These are phyloP conservation scores for Proisotoma minuta DNA, from an alignment of 2,888 invertebrate species.

Conservation along the genomic window DNA sequence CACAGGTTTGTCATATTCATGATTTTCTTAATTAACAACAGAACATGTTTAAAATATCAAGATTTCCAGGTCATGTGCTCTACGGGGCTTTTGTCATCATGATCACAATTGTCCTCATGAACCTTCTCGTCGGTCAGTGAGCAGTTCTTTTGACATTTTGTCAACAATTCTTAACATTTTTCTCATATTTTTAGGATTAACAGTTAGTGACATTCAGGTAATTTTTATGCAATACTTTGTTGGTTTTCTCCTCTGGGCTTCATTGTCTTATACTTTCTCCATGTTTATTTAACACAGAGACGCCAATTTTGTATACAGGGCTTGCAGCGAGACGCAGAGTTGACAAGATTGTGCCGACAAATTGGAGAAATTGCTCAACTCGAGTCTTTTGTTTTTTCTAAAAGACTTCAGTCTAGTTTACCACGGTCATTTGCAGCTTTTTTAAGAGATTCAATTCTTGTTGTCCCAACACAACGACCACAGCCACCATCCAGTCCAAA, in stretches of 20 bases:
- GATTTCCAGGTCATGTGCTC: slow-evolving; percentile 43
- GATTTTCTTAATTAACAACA: too few relatives aligned
- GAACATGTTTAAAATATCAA: too few relatives aligned
- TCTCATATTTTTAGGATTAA: slow-evolving; percentile 10
- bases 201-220: slow-evolving; percentile 45
- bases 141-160: not conserved
- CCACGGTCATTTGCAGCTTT: slow-evolving; percentile 40
- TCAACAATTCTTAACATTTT: slow-evolving; percentile 27
- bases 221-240: not conserved
- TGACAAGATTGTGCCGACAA: slow-evolving; percentile 40
- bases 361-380: slow-evolving; percentile 43
- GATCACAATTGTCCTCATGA: slow-evolving; percentile 46
- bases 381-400: slow-evolving; percentile 44
- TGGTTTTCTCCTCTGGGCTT: not conserved
- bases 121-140: slow-evolving; percentile 25
- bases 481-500: slow-evolving; percentile 4
- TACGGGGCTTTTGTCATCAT: slow-evolving; percentile 46
- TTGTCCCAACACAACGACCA: slow-evolving; percentile 23
- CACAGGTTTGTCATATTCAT: too few relatives aligned
- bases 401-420: slow-evolving; percentile 42
- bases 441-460: slow-evolving; percentile 40
- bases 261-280: slow-evolving; percentile 3
- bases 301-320: slow-evolving; percentile 45
- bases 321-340: slow-evolving; percentile 41
- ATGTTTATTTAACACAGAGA: slow-evolving; percentile 26